These are phyloP conservation scores for Pristiophorus japonicus DNA, from an alignment of 2,113 vertebrate species.

Conservation along the genomic window DNA sequence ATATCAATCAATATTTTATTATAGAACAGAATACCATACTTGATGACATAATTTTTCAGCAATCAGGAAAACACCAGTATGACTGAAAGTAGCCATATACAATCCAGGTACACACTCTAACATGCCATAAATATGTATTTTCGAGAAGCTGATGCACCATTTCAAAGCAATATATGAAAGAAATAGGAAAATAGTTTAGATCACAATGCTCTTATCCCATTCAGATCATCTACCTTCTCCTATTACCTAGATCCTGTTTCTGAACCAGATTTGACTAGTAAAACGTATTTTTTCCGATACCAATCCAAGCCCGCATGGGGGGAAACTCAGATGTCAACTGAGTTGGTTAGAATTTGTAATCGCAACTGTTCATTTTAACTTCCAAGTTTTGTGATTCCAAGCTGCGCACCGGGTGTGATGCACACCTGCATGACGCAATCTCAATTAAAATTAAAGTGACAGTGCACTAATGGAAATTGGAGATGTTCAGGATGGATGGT, in stretches of 20 bases:
- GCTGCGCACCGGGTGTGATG: too few species aligned
- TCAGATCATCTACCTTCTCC: not conserved
- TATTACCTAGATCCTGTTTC: not conserved
- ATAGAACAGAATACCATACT: not conserved
- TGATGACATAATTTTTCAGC: not conserved
- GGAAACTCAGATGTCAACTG: too few species aligned
- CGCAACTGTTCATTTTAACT: too few species aligned
- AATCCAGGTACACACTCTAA: not conserved
- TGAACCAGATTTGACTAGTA: not conserved
- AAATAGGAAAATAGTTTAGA: not conserved
- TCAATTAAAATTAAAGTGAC: too few species aligned
- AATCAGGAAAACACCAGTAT: not conserved
- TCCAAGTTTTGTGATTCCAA: too few species aligned
- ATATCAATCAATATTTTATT: conserved; percentile 13
- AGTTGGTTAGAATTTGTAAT: too few species aligned
- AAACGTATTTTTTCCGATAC: not conserved
- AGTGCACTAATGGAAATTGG: too few species aligned
- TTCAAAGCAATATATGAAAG: not conserved
- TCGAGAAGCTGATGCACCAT: not conserved
- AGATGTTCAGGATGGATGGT: too few species aligned
- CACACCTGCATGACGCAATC: too few species aligned
- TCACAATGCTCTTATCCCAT: too few species aligned
- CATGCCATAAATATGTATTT: not conserved
- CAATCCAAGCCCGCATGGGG: not conserved
- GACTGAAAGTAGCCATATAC: not conserved